Evolutionary conservation across 2,113 vertebrate species (phyloP).

Genomic region (Elephas maximus): DNA sequence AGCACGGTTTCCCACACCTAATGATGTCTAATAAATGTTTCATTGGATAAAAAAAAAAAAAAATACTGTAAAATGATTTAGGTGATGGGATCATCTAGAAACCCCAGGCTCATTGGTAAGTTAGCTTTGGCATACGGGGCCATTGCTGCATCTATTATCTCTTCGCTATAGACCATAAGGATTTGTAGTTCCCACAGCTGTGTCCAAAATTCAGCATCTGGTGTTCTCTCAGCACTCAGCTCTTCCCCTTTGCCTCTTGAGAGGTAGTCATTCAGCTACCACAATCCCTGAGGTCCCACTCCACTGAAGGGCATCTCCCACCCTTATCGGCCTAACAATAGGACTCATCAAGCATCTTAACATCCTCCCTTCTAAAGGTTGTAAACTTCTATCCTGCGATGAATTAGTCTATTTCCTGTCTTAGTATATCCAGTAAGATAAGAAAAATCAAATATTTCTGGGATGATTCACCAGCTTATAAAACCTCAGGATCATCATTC

Average conservation of each 20-base stretch:
- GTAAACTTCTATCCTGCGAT: not conserved
- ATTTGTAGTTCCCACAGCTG: not conserved
- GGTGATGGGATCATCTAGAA: not conserved
- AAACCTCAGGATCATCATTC: not conserved
- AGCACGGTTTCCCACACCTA: too few species aligned
- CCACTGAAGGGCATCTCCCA: not conserved
- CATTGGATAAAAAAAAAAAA: not conserved
- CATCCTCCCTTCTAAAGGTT: not conserved
- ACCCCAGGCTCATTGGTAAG: not conserved
- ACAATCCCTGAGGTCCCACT: not conserved
- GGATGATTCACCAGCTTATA: not conserved
- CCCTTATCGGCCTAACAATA: not conserved
- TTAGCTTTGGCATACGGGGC: not conserved
- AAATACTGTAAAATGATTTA: not conserved
- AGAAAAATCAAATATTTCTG: slow-evolving; percentile 1
- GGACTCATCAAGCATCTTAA: not conserved
- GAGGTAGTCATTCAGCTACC: not conserved
- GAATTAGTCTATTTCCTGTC: not conserved
- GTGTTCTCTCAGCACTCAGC: not conserved
- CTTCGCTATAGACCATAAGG: not conserved
- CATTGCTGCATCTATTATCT: not conserved
- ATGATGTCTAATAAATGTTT: not conserved
- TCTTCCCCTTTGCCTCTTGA: not conserved
- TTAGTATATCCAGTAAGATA: slow-evolving; percentile 16
- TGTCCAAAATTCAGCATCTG: not conserved